These are phyloP conservation scores for Xyrauchen texanus DNA, from an alignment of 2,113 vertebrate genomes.

Conservation along the genomic window DNA sequence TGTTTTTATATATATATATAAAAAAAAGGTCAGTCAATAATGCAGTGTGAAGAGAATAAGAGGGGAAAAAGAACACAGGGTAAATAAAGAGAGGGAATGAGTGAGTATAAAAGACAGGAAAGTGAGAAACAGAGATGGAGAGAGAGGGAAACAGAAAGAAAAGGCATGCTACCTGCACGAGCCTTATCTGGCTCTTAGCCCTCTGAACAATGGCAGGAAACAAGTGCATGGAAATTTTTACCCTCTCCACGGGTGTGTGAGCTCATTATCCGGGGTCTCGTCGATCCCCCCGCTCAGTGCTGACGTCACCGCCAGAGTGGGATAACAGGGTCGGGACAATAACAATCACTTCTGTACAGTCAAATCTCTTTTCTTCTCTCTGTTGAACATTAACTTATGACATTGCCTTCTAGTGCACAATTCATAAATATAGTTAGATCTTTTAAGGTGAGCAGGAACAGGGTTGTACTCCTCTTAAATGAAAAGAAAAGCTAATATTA, in stretches of 20 bases:
- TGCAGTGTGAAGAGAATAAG: slow-evolving; percentile 18
- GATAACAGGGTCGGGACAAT: slow-evolving; percentile 22
- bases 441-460: no score
- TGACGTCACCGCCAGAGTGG: slow-evolving; percentile 64
- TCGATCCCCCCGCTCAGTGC: slow-evolving; percentile 60
- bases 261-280: slow-evolving; percentile 72
- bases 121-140: slow-evolving; percentile 46
- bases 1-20: no score
- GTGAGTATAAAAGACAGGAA: slow-evolving; percentile 48
- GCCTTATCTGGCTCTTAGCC: slow-evolving; percentile 75
- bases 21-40: slow-evolving; percentile 15
- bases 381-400: not conserved
- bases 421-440: no score
- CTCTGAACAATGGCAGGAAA: slow-evolving; percentile 80
- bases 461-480: no score
- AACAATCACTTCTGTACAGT: slow-evolving; percentile 4
- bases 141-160: slow-evolving; percentile 51
- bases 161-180: slow-evolving; percentile 73
- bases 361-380: not conserved
- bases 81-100: slow-evolving; percentile 28
- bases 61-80: not conserved
- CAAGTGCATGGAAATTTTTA: slow-evolving; percentile 75
- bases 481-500: no score
- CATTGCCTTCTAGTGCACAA: not conserved
- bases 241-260: slow-evolving; percentile 66